phyloP scores from a whole-genome alignment of 53 echinoderm and acorn worm genomes.

The Mesocentrotus franciscanus region DNA sequence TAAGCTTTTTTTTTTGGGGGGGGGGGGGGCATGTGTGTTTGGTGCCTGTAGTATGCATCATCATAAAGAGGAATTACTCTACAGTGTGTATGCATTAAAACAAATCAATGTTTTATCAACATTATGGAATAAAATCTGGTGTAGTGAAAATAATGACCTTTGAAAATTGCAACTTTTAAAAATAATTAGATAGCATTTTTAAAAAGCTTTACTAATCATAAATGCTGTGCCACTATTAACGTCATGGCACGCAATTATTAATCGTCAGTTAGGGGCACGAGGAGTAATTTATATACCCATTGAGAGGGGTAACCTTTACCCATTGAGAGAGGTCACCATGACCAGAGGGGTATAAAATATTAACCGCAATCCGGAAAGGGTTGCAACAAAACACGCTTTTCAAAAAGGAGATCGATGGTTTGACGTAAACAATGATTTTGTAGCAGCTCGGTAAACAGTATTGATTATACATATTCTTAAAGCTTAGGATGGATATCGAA shows the following conservation, averaged over 20 bases:
- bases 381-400: constrained; percentile 16
- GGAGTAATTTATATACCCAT: background rate
- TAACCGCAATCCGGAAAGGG: constrained; percentile 53
- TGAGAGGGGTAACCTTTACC: background rate
- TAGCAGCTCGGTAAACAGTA: background rate
- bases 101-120: too few relatives aligned
- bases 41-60: too few relatives aligned
- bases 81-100: too few relatives aligned
- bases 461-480: background rate
- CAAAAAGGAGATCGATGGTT: background rate
- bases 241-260: background rate
- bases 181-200: too few relatives aligned
- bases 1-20: too few relatives aligned
- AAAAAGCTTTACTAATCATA: background rate
- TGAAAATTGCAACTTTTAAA: too few relatives aligned
- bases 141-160: background rate
- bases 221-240: background rate
- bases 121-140: too few relatives aligned
- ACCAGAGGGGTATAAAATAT: constrained; percentile 29
- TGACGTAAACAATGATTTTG: background rate
- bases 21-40: too few relatives aligned
- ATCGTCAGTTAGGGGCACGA: background rate
- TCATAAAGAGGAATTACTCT: too few relatives aligned
- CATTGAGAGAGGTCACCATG: background rate
- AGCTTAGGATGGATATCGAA: background rate